These are phyloP conservation scores for Acrobasis repandana DNA, from an alignment of 2,888 invertebrate species.

Conservation along the genomic window DNA sequence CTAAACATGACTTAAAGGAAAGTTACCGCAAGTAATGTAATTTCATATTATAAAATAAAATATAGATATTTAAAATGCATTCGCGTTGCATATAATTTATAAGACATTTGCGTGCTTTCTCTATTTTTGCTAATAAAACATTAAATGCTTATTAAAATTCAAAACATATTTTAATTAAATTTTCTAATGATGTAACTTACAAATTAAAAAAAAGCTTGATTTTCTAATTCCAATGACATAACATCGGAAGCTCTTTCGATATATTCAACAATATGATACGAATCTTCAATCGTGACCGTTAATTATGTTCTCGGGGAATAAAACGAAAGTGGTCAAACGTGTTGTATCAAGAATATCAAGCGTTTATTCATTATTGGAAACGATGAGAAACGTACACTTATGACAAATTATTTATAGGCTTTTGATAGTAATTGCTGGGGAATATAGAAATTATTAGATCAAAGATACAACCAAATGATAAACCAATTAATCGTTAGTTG, in stretches of 20 bases:
- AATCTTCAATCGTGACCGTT: slow-evolving; percentile 14
- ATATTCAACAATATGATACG: slow-evolving; percentile 17
- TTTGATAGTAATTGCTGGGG: not conserved
- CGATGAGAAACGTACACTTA: slow-evolving; percentile 17
- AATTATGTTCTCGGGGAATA: slow-evolving; percentile 26
- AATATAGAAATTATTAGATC: not conserved
- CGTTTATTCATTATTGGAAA: slow-evolving; percentile 16
- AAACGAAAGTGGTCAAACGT: slow-evolving; percentile 42
- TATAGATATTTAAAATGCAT: not conserved
- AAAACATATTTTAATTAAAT: not conserved
- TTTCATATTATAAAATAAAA: too few relatives aligned
- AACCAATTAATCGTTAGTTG: too few relatives aligned
- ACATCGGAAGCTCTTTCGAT: slow-evolving; percentile 10
- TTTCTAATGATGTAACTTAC: slow-evolving; percentile 16
- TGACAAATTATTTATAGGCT: not conserved
- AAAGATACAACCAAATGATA: too few relatives aligned
- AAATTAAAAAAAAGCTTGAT: not conserved
- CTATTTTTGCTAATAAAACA: not conserved
- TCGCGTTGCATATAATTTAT: not conserved
- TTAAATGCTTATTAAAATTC: not conserved
- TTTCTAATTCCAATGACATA: not conserved
- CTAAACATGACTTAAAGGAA: too few relatives aligned
- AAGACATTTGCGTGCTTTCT: not conserved
- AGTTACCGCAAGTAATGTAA: too few relatives aligned
- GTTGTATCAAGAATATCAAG: slow-evolving; percentile 11